Evolutionary conservation across 1,140 invertebrate genomes (phyloP), one percentile per base, ranked within the genome.

Genomic region (Nasonia giraulti): DNA sequence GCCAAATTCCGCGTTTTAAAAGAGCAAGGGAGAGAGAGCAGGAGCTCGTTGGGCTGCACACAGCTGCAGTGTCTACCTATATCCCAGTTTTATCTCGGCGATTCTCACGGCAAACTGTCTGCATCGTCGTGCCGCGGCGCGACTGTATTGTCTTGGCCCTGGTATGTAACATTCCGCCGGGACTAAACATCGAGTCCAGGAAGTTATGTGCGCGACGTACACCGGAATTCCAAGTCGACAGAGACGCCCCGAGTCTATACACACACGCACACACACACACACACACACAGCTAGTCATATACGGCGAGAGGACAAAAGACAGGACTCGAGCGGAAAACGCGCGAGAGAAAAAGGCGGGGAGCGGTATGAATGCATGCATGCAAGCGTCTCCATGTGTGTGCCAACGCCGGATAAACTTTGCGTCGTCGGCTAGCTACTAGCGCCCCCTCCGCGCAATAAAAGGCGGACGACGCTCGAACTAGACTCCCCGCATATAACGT

Each of bases 321-420:
- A 37, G 37, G 14, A 37, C 27, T 27, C 14, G 66, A 74, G 80
- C 44, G 80, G 71, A 31, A 82, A 82, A 69, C 8, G 23, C 17
- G 69, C 69, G 71, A 33, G 37, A 86, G 88, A 88, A 88, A 89
- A 86, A 82, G 86, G 66, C 74, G 85, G 81, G 85, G 81, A 81
- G 78, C 75, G 69, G 84, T 50, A 50, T 69, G 82, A 20, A 33
- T 77, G 82, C 84, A 79, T 78, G 85, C 82, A 83, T 62, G 71
- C 55, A 68, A 2, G 62, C 77, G 71, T 68, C 6, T 40, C 7
- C 75, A 40, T 77, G 79, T 83, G 86, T 86, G 84, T 87, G 23
- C 23, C 83, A 78, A 83, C 71, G 82, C 80, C 31, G 66, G 80
- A 82, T 82, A 74, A 82, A 74, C 27, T 82, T 74, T 12, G 71